A percentile compares a stretch with the other conserved stretches of the same genome.
These are phyloP conservation scores for Smutsia gigantea DNA, from an alignment of 2,797 vertebrate genomes.

Conservation along the genomic window DNA sequence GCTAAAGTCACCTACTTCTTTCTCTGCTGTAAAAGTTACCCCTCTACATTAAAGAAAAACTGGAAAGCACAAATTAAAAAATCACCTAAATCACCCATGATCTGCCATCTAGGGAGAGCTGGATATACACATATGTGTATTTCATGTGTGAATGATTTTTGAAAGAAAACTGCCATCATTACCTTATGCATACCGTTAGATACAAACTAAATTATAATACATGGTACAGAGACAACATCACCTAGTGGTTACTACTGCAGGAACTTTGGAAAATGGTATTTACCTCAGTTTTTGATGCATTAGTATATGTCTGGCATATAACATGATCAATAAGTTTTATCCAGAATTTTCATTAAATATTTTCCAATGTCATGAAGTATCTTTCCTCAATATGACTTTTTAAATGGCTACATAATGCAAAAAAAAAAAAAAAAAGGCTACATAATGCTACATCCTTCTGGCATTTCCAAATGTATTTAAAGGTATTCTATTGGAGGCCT, in stretches of 20 bases:
- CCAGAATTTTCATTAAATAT: neutral
- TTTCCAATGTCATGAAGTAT: neutral
- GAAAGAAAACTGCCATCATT: neutral
- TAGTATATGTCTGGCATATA: neutral
- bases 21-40: neutral
- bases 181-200: neutral
- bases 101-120: neutral
- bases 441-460: fast-evolving
- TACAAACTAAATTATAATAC: neutral
- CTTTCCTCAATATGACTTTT: neutral
- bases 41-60: neutral
- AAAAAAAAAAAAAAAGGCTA: neutral
- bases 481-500: too few relatives aligned
- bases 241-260: neutral
- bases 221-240: neutral
- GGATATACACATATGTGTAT: neutral
- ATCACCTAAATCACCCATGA: neutral
- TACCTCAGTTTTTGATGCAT: neutral
- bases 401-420: neutral
- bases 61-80: neutral
- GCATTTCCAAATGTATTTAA: neutral
- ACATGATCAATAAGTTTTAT: neutral
- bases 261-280: neutral
- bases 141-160: neutral
- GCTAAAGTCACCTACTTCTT: neutral